These are phyloP conservation scores for Todiramphus chloris DNA, from an alignment of 2,113 vertebrate species.

Conservation along the genomic window DNA sequence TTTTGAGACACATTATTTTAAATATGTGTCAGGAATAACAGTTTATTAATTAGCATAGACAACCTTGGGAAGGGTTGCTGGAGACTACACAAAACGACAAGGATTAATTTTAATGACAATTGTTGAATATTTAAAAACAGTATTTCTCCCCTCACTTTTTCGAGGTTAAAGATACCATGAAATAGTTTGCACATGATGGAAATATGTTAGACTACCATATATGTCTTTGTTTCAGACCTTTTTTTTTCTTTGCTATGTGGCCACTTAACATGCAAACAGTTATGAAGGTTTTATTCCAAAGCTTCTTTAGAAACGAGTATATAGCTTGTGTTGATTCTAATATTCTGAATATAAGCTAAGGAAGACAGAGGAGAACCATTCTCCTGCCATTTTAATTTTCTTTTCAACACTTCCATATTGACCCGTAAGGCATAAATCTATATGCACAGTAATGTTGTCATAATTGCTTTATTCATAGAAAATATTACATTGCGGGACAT, in stretches of 20 bases:
- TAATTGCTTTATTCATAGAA: not conserved
- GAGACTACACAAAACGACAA: not conserved
- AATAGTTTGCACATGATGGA: not conserved
- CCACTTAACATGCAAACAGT: not conserved
- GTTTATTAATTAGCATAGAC: not conserved
- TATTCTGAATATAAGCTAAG: not conserved
- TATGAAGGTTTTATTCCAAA: not conserved
- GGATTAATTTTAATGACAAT: not conserved
- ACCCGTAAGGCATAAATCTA: not conserved
- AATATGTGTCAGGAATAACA: not conserved
- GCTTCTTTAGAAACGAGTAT: not conserved
- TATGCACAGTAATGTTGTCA: not conserved
- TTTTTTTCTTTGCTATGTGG: not conserved
- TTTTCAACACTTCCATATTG: not conserved
- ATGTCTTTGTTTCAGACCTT: not conserved
- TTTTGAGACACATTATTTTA: not conserved
- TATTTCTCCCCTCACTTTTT: not conserved
- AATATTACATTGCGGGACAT: not conserved
- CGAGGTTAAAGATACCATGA: not conserved
- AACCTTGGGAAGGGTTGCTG: not conserved
- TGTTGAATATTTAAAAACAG: not conserved
- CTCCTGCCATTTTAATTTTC: not conserved
- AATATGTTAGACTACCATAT: not conserved
- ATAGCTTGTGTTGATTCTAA: not conserved
- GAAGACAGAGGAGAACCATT: not conserved